Evolutionary conservation across 1,140 invertebrate genomes (phyloP).

Genomic region (Pseudomyrmex concolor): DNA sequence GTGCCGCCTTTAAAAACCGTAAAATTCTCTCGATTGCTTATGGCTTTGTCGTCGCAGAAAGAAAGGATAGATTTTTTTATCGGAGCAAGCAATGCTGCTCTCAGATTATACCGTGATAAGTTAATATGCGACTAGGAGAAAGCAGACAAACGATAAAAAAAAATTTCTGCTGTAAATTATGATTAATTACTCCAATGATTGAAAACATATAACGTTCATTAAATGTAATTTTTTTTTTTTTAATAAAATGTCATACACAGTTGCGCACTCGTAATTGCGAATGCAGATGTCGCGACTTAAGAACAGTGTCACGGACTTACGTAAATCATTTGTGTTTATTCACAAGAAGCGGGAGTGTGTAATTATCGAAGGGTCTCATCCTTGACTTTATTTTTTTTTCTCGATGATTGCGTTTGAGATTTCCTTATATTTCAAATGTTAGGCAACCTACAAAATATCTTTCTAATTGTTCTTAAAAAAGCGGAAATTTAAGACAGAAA

Average conservation of each 20-base stretch:
- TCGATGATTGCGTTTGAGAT: not conserved
- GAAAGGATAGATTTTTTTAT: not conserved
- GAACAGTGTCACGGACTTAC: slow-evolving; percentile 44
- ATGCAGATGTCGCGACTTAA: slow-evolving; percentile 20
- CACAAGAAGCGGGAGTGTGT: not conserved
- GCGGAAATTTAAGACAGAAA: too few relatives aligned
- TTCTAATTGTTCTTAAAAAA: not conserved
- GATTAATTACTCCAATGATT: too few relatives aligned
- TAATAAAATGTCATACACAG: too few relatives aligned
- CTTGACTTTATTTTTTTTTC: slow-evolving; percentile 42
- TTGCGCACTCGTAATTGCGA: not conserved
- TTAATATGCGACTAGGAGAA: too few relatives aligned
- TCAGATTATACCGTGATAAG: not conserved
- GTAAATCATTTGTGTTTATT: slow-evolving; percentile 51
- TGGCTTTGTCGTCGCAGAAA: too few relatives aligned
- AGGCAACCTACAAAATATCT: too few relatives aligned
- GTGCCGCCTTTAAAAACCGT: not conserved
- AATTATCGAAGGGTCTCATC: slow-evolving; percentile 39
- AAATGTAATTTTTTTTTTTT: too few relatives aligned
- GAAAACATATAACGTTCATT: too few relatives aligned
- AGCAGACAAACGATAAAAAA: too few relatives aligned
- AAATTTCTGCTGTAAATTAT: too few relatives aligned
- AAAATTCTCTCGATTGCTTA: not conserved
- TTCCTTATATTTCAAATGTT: not conserved
- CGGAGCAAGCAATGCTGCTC: not conserved